Conservation (phyloP, 2,888 invertebrate genomes). For the Plusia festucae region DNA sequence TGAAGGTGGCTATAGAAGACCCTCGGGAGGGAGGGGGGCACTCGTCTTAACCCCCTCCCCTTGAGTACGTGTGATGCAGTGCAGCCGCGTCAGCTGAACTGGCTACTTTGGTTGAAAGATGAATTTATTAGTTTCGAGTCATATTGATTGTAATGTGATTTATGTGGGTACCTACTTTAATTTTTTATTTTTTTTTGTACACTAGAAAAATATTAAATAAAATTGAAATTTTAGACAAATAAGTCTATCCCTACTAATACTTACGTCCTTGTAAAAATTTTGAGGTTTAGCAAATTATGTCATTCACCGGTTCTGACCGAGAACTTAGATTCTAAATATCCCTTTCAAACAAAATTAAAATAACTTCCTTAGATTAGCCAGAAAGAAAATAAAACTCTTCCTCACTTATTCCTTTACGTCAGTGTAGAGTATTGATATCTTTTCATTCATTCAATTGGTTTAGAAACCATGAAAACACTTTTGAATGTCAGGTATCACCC, state of each 20-base stretch:
- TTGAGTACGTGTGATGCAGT: slow-evolving; percentile 55
- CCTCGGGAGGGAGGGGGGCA: slow-evolving; percentile 18
- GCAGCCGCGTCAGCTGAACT: slow-evolving; percentile 48
- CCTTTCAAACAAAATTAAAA: too few relatives aligned
- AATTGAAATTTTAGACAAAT: background rate
- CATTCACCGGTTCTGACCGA: too few relatives aligned
- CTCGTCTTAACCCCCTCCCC: slow-evolving; percentile 41
- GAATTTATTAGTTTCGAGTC: slow-evolving; percentile 27
- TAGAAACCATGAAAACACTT: background rate
- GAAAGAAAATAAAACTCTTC: background rate
- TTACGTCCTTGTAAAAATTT: too few relatives aligned
- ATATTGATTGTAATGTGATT: background rate
- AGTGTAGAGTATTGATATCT: background rate
- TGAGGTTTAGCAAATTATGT: too few relatives aligned
- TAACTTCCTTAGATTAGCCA: background rate
- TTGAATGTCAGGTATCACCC: slow-evolving; percentile 1
- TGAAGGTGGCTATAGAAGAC: slow-evolving; percentile 12
- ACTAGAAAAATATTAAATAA: background rate
- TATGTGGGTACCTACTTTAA: too few relatives aligned
- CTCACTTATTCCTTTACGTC: background rate
- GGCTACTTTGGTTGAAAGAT: slow-evolving; percentile 21
- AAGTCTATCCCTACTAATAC: too few relatives aligned
- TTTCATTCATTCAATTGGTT: background rate
- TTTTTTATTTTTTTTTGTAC: too few relatives aligned
- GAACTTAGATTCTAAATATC: too few relatives aligned